Percentiles rank a stretch among this genome's conserved stretches.
Conservation (phyloP, 2,888 invertebrate genomes). For the Falcaria lacertinaria region DNA sequence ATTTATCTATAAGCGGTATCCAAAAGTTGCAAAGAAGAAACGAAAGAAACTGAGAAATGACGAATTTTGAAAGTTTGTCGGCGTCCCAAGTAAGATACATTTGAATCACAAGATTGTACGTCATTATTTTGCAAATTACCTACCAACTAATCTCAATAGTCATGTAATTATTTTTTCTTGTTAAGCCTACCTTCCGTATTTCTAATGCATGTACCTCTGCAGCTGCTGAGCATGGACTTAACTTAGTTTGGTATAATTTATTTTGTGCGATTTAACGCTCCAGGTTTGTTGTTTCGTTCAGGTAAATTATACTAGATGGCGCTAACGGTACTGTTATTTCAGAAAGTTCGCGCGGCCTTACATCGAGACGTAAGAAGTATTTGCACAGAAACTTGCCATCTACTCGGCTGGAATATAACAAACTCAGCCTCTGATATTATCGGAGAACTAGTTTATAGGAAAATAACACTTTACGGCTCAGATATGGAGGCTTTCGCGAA, state of each 20-base stretch:
- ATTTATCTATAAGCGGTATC: not conserved
- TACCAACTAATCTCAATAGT: too few relatives aligned
- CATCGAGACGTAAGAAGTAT: slow-evolving; percentile 77
- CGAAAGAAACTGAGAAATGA: slow-evolving; percentile 21
- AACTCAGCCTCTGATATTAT: slow-evolving; percentile 79
- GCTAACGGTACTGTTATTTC: slow-evolving; percentile 23
- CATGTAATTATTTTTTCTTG: too few relatives aligned
- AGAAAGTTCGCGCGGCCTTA: slow-evolving; percentile 80
- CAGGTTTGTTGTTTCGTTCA: too few relatives aligned
- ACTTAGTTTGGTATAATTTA: too few relatives aligned
- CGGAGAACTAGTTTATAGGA: slow-evolving; percentile 80
- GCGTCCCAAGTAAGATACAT: slow-evolving; percentile 39
- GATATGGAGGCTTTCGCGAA: slow-evolving; percentile 84
- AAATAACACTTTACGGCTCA: slow-evolving; percentile 71
- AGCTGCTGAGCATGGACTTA: too few relatives aligned
- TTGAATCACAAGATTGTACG: too few relatives aligned
- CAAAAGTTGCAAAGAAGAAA: too few relatives aligned
- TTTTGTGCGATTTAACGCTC: too few relatives aligned
- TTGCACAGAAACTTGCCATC: slow-evolving; percentile 74
- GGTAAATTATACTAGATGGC: slow-evolving; percentile 25
- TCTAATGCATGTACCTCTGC: too few relatives aligned
- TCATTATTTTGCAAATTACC: not conserved
- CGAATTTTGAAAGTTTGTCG: slow-evolving; percentile 44
- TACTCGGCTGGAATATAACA: slow-evolving; percentile 71
- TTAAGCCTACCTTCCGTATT: too few relatives aligned